Percentiles rank a stretch among this genome's conserved stretches.
These are phyloP conservation scores for Protomyctophum bolini DNA, from an alignment of 2,113 vertebrate genomes.

Conservation along the genomic window DNA sequence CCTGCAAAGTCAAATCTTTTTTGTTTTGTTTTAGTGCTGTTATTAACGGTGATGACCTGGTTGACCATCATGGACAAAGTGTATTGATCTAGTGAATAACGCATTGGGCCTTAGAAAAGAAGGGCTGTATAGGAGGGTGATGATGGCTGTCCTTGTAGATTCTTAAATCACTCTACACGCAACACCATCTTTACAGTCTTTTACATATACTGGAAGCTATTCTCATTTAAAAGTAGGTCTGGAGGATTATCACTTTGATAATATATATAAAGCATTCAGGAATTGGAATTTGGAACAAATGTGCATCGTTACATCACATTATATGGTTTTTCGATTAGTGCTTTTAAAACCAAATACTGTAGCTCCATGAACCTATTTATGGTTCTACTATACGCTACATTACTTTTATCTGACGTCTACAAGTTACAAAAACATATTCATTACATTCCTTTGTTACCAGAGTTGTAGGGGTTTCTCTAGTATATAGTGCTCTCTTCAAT, in stretches of 20 bases:
- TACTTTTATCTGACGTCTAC: slow-evolving; percentile 42
- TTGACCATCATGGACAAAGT: background rate
- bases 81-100: slow-evolving; percentile 4
- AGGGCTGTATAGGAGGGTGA: too few relatives aligned
- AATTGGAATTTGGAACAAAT: slow-evolving; percentile 24
- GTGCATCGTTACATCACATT: slow-evolving; percentile 12
- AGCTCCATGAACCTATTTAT: slow-evolving; percentile 24
- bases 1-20: too few relatives aligned
- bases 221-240: background rate
- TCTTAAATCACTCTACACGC: background rate
- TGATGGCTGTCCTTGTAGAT: background rate
- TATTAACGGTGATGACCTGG: background rate
- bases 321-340: background rate
- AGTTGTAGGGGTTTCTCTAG: slow-evolving; percentile 19
- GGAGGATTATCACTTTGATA: background rate
- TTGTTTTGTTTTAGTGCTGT: too few relatives aligned
- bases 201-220: background rate
- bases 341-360: slow-evolving; percentile 31
- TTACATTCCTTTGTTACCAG: slow-evolving; percentile 28
- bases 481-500: slow-evolving; percentile 8
- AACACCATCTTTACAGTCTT: background rate
- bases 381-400: slow-evolving; percentile 3
- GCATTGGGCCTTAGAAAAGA: background rate
- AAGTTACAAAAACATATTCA: slow-evolving; percentile 43
- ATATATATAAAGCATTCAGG: slow-evolving; percentile 26